Evolutionary conservation across 2,888 invertebrate species (phyloP).

Genomic region (Aphrophora alni): DNA sequence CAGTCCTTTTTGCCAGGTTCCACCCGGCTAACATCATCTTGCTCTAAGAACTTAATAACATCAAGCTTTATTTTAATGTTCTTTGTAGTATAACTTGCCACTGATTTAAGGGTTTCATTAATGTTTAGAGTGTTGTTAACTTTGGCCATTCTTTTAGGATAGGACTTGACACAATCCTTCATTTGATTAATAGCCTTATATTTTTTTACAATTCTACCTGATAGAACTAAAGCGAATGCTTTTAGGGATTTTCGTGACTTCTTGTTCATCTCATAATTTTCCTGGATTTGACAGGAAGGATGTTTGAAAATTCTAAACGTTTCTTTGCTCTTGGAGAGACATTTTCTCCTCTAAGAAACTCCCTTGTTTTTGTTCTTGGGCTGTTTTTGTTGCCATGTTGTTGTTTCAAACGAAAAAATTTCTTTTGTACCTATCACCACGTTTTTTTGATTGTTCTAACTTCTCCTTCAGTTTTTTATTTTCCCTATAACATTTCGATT

Average conservation of each 20-base stretch:
- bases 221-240: slow-evolving; percentile 28
- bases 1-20: slow-evolving; percentile 26
- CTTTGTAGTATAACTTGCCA: slow-evolving; percentile 17
- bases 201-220: slow-evolving; percentile 31
- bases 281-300: slow-evolving; percentile 25
- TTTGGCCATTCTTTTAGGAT: slow-evolving; percentile 7
- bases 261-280: slow-evolving; percentile 24
- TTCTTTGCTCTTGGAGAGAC: slow-evolving; percentile 27
- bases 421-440: slow-evolving; percentile 31
- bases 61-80: slow-evolving; percentile 24
- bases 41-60: slow-evolving; percentile 25
- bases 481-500: slow-evolving; percentile 31
- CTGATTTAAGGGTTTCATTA: neutral
- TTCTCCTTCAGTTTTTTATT: slow-evolving; percentile 29
- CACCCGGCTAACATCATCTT: slow-evolving; percentile 31
- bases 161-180: slow-evolving; percentile 19
- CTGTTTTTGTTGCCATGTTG: slow-evolving; percentile 27
- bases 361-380: slow-evolving; percentile 27
- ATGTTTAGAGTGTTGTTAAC: neutral
- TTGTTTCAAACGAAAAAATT: slow-evolving; percentile 26
- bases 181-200: slow-evolving; percentile 22
- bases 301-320: slow-evolving; percentile 22
- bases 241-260: slow-evolving; percentile 18
- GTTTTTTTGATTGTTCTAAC: slow-evolving; percentile 29
- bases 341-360: slow-evolving; percentile 31